phyloP scores from a whole-genome alignment of 2,888 invertebrate genomes.

The Notodonta dromedarius region DNA sequence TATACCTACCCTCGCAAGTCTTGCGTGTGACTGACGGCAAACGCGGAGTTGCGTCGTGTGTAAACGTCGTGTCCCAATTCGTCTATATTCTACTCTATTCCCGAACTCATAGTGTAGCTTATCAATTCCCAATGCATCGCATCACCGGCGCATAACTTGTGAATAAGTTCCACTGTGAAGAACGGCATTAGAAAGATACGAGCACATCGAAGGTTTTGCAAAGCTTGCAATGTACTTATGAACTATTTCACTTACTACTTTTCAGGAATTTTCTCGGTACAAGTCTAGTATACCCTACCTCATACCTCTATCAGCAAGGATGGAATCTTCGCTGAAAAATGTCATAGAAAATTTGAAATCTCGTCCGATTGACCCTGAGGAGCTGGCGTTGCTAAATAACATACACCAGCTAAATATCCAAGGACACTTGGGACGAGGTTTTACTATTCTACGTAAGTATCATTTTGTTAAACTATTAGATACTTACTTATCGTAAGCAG shows the following conservation, averaged over 20 bases:
- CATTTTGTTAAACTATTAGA: too few relatives aligned
- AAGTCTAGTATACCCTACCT: conserved; percentile 58
- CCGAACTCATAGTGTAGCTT: too few relatives aligned
- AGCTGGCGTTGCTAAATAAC: conserved; percentile 64
- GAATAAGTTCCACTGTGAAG: too few relatives aligned
- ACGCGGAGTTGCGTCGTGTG: background rate
- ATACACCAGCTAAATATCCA: conserved; percentile 55
- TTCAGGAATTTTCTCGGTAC: conserved; percentile 56
- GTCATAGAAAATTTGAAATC: conserved; percentile 58
- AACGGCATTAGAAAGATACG: too few relatives aligned
- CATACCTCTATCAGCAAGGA: conserved; percentile 60
- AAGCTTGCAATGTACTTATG: too few relatives aligned
- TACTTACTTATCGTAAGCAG: background rate
- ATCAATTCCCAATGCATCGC: too few relatives aligned
- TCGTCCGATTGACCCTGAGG: conserved; percentile 64
- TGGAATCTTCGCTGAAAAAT: conserved; percentile 50
- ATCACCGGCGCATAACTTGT: too few relatives aligned
- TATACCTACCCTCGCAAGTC: background rate
- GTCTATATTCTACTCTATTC: too few relatives aligned
- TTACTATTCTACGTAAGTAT: conserved; percentile 54
- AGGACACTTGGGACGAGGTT: conserved; percentile 71
- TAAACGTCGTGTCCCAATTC: background rate
- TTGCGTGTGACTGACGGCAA: too few relatives aligned
- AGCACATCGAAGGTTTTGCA: background rate
- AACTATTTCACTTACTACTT: background rate